phyloP scores from a whole-genome alignment of 1,140 invertebrate species.

The Temnothorax nylanderi region DNA sequence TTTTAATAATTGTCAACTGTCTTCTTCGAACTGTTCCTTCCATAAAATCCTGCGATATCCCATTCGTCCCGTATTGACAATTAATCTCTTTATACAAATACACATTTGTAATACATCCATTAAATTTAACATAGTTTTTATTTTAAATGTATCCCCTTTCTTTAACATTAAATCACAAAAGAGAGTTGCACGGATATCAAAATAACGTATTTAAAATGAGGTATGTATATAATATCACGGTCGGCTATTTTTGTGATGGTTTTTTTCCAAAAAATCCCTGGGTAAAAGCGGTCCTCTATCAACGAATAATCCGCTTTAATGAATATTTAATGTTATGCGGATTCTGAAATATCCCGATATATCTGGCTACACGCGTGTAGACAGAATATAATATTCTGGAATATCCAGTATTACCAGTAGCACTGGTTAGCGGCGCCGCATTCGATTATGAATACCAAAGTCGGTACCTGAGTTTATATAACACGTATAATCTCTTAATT shows the following conservation, averaged over 20 bases:
- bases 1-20: not conserved
- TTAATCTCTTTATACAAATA: not conserved
- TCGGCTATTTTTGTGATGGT: not conserved
- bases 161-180: not conserved
- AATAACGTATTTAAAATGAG: not conserved
- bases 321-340: constrained; percentile 51
- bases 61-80: not conserved
- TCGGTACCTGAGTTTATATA: constrained; percentile 53
- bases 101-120: not conserved
- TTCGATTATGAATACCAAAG: constrained; percentile 63
- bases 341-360: constrained; percentile 32
- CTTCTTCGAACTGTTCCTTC: not conserved
- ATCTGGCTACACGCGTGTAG: not conserved
- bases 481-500: constrained; percentile 69
- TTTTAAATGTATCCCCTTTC: not conserved
- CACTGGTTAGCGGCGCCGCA: constrained; percentile 58
- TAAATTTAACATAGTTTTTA: not conserved
- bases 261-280: not conserved
- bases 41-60: not conserved
- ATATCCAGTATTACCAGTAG: constrained; percentile 74
- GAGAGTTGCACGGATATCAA: not conserved
- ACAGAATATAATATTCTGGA: constrained; percentile 66
- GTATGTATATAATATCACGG: constrained; percentile 22
- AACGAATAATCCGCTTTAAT: constrained; percentile 49
- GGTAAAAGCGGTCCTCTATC: constrained; percentile 25